A percentile compares a stretch with the other conserved stretches of the same genome.
Evolutionary conservation across 2,113 vertebrate genomes (phyloP).

Genomic region (Alligator sinensis): DNA sequence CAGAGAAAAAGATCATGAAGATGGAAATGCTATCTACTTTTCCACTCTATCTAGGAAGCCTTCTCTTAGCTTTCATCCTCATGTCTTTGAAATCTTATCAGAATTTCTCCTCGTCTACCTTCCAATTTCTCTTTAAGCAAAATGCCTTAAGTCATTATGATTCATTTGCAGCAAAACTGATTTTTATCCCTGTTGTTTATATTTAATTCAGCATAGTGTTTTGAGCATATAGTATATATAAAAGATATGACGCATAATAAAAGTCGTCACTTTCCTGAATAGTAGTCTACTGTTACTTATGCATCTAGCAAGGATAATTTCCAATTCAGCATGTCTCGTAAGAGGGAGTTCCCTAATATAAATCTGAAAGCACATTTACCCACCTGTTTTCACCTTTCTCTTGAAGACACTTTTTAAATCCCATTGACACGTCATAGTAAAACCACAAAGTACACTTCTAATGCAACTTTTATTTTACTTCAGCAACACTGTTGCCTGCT

Average conservation of each 20-base stretch:
- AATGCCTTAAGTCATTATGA: background rate
- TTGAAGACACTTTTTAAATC: accelerated
- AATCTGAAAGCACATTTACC: background rate
- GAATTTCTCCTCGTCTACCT: background rate
- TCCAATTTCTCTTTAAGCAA: background rate
- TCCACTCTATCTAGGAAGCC: background rate
- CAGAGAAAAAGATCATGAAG: too few relatives aligned
- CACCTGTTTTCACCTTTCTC: background rate
- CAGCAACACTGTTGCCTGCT: background rate
- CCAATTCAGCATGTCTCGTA: background rate
- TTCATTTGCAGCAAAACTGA: background rate
- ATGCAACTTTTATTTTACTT: background rate
- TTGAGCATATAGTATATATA: background rate
- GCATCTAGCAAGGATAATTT: background rate
- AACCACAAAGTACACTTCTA: background rate
- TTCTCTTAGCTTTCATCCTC: background rate
- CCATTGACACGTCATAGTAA: background rate
- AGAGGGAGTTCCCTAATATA: accelerated
- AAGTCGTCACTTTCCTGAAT: background rate
- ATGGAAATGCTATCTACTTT: background rate
- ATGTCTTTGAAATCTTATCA: background rate
- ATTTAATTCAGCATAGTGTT: background rate
- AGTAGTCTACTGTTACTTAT: background rate
- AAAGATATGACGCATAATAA: background rate
- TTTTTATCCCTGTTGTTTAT: background rate